Conservation (phyloP, 2,888 invertebrate genomes). For the Stenolophus ochropezus region DNA sequence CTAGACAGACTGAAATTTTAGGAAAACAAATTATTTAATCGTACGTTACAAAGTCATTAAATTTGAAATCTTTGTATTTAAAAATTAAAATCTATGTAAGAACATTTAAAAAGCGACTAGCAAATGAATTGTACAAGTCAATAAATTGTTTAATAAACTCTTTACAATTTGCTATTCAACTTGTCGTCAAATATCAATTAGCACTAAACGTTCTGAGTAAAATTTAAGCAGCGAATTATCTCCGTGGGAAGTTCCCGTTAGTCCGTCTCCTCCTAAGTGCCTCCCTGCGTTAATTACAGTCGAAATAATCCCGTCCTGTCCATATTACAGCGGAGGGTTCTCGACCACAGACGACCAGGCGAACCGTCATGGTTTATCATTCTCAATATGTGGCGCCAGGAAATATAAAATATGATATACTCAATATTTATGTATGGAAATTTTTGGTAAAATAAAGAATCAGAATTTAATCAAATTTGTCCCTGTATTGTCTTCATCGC, state of each 20-base stretch:
- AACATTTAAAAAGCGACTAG: too few relatives aligned
- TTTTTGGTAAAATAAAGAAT: too few relatives aligned
- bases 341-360: not conserved
- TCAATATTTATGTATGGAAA: too few relatives aligned
- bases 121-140: too few relatives aligned
- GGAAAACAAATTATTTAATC: too few relatives aligned
- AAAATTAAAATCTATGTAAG: too few relatives aligned
- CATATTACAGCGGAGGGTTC: not conserved
- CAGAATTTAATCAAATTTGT: too few relatives aligned
- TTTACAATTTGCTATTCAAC: not conserved
- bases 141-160: too few relatives aligned
- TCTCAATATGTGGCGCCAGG: conserved; percentile 21
- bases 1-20: too few relatives aligned
- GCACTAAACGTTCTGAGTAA: not conserved
- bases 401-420: not conserved
- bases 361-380: conserved; percentile 1
- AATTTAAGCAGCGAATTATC: not conserved
- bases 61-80: too few relatives aligned
- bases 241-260: conserved; percentile 13
- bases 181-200: not conserved
- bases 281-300: conserved; percentile 27
- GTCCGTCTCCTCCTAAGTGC: conserved; percentile 23
- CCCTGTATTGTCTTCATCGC: too few relatives aligned
- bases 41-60: too few relatives aligned
- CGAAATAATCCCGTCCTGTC: conserved; percentile 35